These are phyloP conservation scores for Drosophila acutilabella DNA, from an alignment of 2,888 invertebrate species.

Conservation along the genomic window DNA sequence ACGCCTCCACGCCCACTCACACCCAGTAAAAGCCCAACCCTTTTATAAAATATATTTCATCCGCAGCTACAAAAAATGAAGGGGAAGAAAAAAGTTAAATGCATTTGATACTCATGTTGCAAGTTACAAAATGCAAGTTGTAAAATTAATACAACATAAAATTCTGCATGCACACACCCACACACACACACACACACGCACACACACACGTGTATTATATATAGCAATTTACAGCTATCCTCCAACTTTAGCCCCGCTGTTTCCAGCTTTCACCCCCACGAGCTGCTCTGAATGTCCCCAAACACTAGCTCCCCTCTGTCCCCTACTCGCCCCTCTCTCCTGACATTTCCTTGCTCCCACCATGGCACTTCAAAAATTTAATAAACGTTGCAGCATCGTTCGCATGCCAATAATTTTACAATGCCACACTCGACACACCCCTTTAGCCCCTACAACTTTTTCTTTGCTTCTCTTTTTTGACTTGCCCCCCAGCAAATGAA, in stretches of 20 bases:
- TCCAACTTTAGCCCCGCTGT: not conserved
- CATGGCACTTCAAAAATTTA: constrained; percentile 78
- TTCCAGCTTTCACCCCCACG: not conserved
- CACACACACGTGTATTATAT: not conserved
- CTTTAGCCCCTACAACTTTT: not conserved
- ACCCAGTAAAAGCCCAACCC: no score
- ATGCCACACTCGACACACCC: constrained; percentile 23
- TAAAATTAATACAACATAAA: constrained; percentile 77
- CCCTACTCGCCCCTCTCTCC: constrained; percentile 6
- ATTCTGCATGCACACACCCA: constrained; percentile 34
- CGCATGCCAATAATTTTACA: constrained; percentile 77
- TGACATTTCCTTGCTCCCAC: constrained; percentile 27
- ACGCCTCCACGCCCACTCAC: no score
- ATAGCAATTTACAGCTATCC: not conserved
- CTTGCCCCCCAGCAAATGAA: constrained; percentile 1
- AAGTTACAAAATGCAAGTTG: constrained; percentile 62
- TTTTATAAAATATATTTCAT: not conserved
- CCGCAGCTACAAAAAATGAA: not conserved
- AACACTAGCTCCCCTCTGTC: not conserved
- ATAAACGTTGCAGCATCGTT: constrained; percentile 79
- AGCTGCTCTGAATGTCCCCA: constrained; percentile 14
- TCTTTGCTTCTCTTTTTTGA: not conserved
- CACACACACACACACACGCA: constrained; percentile 25
- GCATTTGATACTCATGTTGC: constrained; percentile 37
- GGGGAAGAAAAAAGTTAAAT: not conserved